Conservation (phyloP, 2,113 vertebrate species). For the Notarius lentiginosus region DNA sequence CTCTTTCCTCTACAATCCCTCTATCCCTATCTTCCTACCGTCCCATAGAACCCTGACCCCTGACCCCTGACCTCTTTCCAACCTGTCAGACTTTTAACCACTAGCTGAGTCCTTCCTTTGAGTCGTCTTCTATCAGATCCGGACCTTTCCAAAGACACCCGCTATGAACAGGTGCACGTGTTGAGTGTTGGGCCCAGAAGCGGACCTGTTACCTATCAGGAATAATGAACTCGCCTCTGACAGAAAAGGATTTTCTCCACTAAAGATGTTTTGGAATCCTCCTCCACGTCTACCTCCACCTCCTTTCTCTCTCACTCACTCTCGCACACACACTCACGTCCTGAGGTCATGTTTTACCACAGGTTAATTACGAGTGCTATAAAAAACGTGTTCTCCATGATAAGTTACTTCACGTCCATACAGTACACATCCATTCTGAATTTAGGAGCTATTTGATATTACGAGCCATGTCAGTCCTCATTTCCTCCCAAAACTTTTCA, state of each 20-base stretch:
- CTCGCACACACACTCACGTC: background rate
- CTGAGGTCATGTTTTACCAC: constrained; percentile 18
- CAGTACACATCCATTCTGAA: constrained; percentile 28
- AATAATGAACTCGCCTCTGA: constrained; percentile 44
- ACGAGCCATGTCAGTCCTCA: constrained; percentile 50
- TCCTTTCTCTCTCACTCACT: background rate
- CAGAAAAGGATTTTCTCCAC: background rate
- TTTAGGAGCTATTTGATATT: constrained; percentile 48
- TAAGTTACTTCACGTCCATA: constrained; percentile 15
- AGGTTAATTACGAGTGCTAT: constrained; percentile 28
- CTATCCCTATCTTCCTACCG: background rate
- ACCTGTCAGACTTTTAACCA: constrained; percentile 54
- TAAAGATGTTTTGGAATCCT: background rate
- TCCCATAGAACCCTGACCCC: background rate
- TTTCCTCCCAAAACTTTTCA: constrained; percentile 33
- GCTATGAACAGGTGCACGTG: constrained; percentile 84
- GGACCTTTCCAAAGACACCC: constrained; percentile 51
- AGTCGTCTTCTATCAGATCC: constrained; percentile 14
- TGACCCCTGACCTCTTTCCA: constrained; percentile 70
- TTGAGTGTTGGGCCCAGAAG: constrained; percentile 62
- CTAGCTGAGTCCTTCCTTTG: constrained; percentile 3
- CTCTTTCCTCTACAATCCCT: constrained; percentile 1
- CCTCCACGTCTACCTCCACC: background rate
- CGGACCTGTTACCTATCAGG: constrained; percentile 59
- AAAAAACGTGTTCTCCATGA: constrained; percentile 30